phyloP scores from a whole-genome alignment of 2,888 invertebrate genomes.

The Acronicta psi region DNA sequence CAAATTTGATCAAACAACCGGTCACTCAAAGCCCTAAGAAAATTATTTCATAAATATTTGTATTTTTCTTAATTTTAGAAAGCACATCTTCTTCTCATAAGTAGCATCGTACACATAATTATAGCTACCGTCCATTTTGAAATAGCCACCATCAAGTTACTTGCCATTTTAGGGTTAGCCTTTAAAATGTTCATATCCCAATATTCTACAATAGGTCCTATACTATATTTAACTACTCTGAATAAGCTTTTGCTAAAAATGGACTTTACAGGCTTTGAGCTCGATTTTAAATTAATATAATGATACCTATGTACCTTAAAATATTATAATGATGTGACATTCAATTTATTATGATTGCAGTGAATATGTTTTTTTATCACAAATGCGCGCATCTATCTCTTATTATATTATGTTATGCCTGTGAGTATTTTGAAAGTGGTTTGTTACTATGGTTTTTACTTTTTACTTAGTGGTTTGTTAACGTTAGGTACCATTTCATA shows the following conservation, averaged over 20 bases:
- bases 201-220: conserved; percentile 8
- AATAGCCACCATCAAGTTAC: conserved; percentile 41
- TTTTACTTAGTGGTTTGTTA: no score
- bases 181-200: conserved; percentile 10
- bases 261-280: conserved; percentile 41
- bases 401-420: no score
- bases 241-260: conserved; percentile 46
- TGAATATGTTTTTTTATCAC: no score
- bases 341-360: no score
- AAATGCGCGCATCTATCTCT: no score
- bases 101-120: conserved; percentile 18
- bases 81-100: conserved; percentile 54
- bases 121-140: conserved; percentile 68
- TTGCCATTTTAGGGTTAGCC: conserved; percentile 21
- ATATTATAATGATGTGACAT: no score
- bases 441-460: no score
- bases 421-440: no score
- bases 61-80: conserved; percentile 40
- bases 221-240: conserved; percentile 5
- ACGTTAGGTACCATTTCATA: no score
- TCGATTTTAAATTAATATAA: conserved; percentile 2
- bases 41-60: conserved; percentile 26
- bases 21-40: conserved; percentile 39
- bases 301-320: background rate
- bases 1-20: conserved; percentile 30